Evolutionary conservation across 1,140 invertebrate genomes (phyloP).

Genomic region (Neotoxoptera formosana): DNA sequence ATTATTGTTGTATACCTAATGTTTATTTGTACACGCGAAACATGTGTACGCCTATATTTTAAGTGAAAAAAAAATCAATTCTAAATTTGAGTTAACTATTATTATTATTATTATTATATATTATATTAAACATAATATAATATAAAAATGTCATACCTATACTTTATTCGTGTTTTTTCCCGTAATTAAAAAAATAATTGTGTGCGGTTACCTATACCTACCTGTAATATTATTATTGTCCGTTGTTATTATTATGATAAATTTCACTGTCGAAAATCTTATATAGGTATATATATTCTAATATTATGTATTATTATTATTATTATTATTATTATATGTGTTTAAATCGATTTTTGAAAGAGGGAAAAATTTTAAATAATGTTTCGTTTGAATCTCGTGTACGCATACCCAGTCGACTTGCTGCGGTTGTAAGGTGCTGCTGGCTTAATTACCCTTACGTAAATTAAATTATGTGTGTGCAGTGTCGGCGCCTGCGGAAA

Average conservation of each 20-base stretch:
- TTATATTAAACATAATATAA: background rate
- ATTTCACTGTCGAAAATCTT: background rate
- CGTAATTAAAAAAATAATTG: background rate
- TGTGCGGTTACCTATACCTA: background rate
- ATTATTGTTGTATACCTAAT: background rate
- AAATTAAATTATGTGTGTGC: background rate
- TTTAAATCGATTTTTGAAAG: background rate
- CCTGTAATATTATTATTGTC: constrained; percentile 15
- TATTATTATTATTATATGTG: constrained; percentile 2
- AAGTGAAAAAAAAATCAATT: constrained; percentile 25
- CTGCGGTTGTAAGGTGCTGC: background rate
- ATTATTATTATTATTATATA: background rate
- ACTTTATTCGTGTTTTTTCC: constrained; percentile 12
- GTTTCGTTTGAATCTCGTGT: background rate
- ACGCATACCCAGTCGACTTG: background rate
- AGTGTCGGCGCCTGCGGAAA: background rate
- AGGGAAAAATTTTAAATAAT: background rate
- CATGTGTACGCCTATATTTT: background rate
- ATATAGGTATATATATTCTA: no score
- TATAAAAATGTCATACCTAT: background rate
- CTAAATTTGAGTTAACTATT: constrained; percentile 46
- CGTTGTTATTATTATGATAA: background rate
- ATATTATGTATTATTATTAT: no score
- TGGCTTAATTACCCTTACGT: background rate
- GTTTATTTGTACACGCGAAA: background rate